Base-by-base conservation (phyloP, 2,888 invertebrate species). In the Tortrix viridana region DNA sequence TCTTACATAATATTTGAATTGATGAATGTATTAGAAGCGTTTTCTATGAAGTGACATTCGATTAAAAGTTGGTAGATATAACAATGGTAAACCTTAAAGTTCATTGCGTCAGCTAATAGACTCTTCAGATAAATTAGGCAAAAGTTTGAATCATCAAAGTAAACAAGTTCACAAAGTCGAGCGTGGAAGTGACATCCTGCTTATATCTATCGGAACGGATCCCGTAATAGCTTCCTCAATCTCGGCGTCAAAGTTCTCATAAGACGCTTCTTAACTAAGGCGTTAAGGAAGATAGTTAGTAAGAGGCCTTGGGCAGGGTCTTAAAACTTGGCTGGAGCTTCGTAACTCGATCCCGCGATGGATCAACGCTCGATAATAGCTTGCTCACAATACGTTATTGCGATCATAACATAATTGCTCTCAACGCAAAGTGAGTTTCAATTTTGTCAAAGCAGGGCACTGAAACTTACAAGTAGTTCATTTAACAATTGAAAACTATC, bases 191-290 rank as follows among this genome's bases (percentile, higher is more conserved):
- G 90, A 92, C 91, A 89, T 88, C 84, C 86, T 86, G 88, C 87
- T 89, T 90, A 90, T 87, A 91, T 90, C 84, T 88, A 86, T 89
- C 84, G 82, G 87, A 88, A 89, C 85, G 86, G 88, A 88, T 85
- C 86, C 83, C 82, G 85, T 90, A 90, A 91, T 92, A 88, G 91
- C 90, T 90, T 90, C 89, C 88, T 90, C 90, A 90, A 91, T 90
- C 89, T 89, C 86, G 74, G 83, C 89, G 89, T 89, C 89, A 88
- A 91, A 91, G 91, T 91, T 90, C 90, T 91, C 90, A 88, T 90
- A 89, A 89, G 90, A 83, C 88, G 88, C 86, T 89, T 87, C 89
- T 91, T 90, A 91, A 89, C 88, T 90, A 88, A 88, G 88, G 89
- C 90, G 88, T 87, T 88, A 88, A 89, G 88, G 88, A 89, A 88